Evolutionary conservation across 2,797 vertebrate genomes (phyloP), one percentile per base, ranked within the genome.

Genomic region (Hirundo rustica): DNA sequence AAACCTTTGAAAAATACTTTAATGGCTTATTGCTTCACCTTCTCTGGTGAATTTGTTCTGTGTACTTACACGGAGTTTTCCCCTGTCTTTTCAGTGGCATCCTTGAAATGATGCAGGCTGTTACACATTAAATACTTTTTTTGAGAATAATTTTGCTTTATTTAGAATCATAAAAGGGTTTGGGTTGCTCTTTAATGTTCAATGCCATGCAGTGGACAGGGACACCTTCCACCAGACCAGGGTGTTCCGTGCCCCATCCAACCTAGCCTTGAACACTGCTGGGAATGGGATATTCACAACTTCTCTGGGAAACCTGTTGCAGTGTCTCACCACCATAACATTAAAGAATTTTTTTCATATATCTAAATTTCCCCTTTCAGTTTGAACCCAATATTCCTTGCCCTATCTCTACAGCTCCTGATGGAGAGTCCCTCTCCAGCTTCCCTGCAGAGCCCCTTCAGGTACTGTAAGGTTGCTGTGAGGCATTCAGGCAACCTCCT

Each of bases 241-340:
- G 8, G 15, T 0, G 0, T 29, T 48, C 42, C 55, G 5, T 42
- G 26, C 3, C 8, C 7, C 15, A 42, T 42, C 12, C 32, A 55
- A 2, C 17, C 57, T 26, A 20, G 12, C 34, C 17, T 77, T 34
- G n/a, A 65, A 16, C 44, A 13, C 20, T 65, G 14, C 25, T n/a
- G 51, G 7, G 12, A 18, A n/a, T 19, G 12, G 25, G 38, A 70
- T 30, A 45, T 19, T 50, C 38, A 38, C 57, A 34, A 2, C 23
- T 34, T 65, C 21, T 55, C 45, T 34, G 18, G 21, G 15, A 34
- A 74, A 9, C 30, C 5, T 60, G 40, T 40, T 60, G 29, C 25
- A 40, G 4, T 11, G 14, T 36, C 55, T 71, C 38, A 40, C 38
- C 38, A 38, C 38, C 38, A 38, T 38, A 38, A 38, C 16, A 50